phyloP scores from a whole-genome alignment of 2,888 invertebrate species.

The Clistopyga incitator region DNA sequence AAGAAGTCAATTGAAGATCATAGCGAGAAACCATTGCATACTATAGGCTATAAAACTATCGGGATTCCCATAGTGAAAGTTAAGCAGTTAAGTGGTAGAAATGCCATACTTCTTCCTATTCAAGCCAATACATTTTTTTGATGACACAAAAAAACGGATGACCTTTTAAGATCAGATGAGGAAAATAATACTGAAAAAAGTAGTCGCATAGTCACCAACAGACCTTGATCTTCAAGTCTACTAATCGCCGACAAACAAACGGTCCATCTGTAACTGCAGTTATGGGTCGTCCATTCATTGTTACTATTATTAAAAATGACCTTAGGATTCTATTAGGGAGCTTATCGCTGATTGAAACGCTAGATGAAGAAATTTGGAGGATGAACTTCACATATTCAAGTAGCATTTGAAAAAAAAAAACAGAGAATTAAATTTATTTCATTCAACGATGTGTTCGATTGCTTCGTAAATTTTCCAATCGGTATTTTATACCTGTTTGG shows the following conservation, averaged over 20 bases:
- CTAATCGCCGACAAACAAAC: not conserved
- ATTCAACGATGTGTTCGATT: not conserved
- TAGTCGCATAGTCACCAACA: not conserved
- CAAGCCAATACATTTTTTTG: not conserved
- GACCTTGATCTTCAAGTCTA: not conserved
- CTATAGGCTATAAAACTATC: conserved; percentile 1
- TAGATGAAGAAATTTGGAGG: not conserved
- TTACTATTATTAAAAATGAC: not conserved
- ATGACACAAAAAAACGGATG: not conserved
- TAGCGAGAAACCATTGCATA: not conserved
- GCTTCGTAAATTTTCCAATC: not conserved
- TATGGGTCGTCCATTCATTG: not conserved
- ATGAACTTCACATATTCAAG: not conserved
- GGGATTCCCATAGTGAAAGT: conserved; percentile 1
- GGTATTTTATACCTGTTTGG: too few species aligned
- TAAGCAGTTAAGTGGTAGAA: not conserved
- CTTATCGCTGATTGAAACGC: not conserved
- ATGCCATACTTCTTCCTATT: not conserved
- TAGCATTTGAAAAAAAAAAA: not conserved
- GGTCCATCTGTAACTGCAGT: not conserved
- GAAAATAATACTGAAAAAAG: not conserved
- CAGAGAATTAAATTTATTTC: not conserved
- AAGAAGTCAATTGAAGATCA: not conserved
- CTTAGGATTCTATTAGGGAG: not conserved
- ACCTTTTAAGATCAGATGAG: not conserved